Evolutionary conservation across 1,140 invertebrate genomes (phyloP).

Genomic region (Antheraea mylitta): DNA sequence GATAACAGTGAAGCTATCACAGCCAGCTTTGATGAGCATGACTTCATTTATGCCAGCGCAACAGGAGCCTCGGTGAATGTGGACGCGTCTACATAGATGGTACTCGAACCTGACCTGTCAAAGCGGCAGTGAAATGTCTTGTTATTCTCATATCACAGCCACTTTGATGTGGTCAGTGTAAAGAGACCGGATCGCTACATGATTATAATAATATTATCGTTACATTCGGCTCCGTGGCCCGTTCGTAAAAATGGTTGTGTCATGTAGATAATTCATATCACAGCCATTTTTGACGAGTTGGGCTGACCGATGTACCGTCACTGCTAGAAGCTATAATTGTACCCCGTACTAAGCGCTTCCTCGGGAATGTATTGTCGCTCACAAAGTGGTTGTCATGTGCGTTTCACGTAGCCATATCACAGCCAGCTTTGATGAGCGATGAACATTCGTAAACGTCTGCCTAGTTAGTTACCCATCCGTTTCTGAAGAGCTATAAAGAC

Average conservation of each 20-base stretch:
- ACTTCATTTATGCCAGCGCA: conserved; percentile 40
- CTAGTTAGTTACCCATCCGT: background rate
- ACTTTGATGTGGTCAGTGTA: conserved; percentile 78
- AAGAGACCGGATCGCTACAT: conserved; percentile 42
- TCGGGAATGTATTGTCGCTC: conserved; percentile 39
- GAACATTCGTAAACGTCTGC: conserved; percentile 21
- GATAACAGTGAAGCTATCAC: conserved; percentile 70
- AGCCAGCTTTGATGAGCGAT: conserved; percentile 77
- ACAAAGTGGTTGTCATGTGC: conserved; percentile 68
- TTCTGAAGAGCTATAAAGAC: conserved; percentile 5
- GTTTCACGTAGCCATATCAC: conserved; percentile 60
- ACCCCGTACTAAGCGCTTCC: background rate
- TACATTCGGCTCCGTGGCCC: conserved; percentile 46
- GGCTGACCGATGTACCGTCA: conserved; percentile 42
- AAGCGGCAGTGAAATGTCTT: conserved; percentile 73
- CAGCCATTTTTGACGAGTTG: conserved; percentile 78
- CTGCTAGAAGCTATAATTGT: background rate
- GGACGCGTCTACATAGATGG: conserved; percentile 11
- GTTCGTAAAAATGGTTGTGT: conserved; percentile 73
- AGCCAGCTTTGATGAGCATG: conserved; percentile 78
- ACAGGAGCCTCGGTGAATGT: conserved; percentile 12
- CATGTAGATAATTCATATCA: conserved; percentile 61
- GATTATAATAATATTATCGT: background rate
- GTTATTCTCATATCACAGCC: conserved; percentile 72
- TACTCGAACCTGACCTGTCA: conserved; percentile 71